These are phyloP conservation scores for Rhynchomys soricoides DNA, from an alignment of 2,113 vertebrate genomes.

Conservation along the genomic window DNA sequence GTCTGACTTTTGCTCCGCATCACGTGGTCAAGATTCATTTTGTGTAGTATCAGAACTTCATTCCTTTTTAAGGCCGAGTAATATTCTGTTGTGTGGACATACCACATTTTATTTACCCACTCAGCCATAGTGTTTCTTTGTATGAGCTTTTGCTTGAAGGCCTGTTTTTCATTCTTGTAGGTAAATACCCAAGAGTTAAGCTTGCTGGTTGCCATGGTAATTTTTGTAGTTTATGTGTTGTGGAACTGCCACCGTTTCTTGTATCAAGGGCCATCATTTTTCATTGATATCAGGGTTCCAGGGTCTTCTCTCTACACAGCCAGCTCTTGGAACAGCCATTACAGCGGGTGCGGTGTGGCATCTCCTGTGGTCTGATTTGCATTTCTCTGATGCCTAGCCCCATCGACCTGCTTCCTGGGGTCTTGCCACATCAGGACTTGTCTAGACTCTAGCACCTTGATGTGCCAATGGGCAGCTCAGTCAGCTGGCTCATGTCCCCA, in stretches of 20 bases:
- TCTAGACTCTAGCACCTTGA: neutral
- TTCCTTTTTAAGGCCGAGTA: neutral
- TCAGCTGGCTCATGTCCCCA: accelerated
- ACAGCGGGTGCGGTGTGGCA: neutral
- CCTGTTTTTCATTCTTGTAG: neutral
- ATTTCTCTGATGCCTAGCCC: neutral
- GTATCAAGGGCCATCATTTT: neutral
- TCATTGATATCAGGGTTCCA: neutral
- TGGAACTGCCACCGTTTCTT: neutral
- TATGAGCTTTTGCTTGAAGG: neutral
- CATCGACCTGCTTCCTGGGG: neutral
- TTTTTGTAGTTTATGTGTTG: neutral
- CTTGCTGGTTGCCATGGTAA: neutral
- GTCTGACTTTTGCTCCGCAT: neutral
- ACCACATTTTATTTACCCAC: neutral
- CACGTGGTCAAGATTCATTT: accelerated
- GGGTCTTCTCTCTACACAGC: accelerated
- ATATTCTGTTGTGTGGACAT: accelerated
- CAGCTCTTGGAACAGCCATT: accelerated
- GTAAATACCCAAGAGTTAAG: neutral
- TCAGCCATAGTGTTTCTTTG: neutral
- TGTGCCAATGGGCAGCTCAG: neutral
- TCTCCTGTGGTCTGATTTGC: neutral
- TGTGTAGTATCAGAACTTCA: accelerated
- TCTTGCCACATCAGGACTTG: no score